phyloP scores from a whole-genome alignment of 2,888 invertebrate genomes.

The Catocala fraxini region DNA sequence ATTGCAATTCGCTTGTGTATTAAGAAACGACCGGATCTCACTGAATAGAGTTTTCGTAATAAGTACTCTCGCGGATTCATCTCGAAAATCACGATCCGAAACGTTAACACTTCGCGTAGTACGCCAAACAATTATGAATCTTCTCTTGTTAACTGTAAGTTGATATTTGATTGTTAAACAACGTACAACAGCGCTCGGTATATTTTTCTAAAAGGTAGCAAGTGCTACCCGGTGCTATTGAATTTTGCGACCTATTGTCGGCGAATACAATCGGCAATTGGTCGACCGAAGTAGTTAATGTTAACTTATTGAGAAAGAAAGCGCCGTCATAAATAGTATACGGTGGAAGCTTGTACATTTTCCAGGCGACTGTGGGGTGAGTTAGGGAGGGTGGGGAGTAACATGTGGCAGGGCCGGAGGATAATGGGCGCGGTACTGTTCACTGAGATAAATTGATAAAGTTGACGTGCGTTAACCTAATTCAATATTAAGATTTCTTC shows the following conservation, averaged over 20 bases:
- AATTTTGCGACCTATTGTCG: conserved; percentile 54
- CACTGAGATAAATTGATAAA: conserved; percentile 65
- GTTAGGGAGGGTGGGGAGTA: conserved; percentile 30
- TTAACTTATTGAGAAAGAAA: conserved; percentile 63
- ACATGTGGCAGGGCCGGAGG: conserved; percentile 53
- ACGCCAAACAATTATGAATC: conserved; percentile 63
- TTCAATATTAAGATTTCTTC: conserved; percentile 44
- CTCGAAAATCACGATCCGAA: conserved; percentile 53
- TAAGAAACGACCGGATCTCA: conserved; percentile 42
- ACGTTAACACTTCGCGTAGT: conserved; percentile 54
- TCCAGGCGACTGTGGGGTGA: conserved; percentile 41
- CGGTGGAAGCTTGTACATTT: conserved; percentile 64
- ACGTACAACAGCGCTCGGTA: conserved; percentile 21
- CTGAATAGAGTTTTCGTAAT: conserved; percentile 53
- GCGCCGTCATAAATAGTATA: conserved; percentile 61
- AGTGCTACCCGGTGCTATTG: conserved; percentile 38
- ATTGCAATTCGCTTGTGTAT: conserved; percentile 54
- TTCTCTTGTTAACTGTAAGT: conserved; percentile 54
- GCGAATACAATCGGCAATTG: conserved; percentile 49
- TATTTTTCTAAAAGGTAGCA: conserved; percentile 44
- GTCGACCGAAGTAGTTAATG: conserved; percentile 48
- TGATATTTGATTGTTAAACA: conserved; percentile 59
- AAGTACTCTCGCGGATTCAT: conserved; percentile 62
- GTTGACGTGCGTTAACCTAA: conserved; percentile 55
- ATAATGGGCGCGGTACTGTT: conserved; percentile 52